Evolutionary conservation across 2,797 vertebrate genomes (phyloP), one percentile per base, ranked within the genome.

Genomic region (Galagoides demidoff): DNA sequence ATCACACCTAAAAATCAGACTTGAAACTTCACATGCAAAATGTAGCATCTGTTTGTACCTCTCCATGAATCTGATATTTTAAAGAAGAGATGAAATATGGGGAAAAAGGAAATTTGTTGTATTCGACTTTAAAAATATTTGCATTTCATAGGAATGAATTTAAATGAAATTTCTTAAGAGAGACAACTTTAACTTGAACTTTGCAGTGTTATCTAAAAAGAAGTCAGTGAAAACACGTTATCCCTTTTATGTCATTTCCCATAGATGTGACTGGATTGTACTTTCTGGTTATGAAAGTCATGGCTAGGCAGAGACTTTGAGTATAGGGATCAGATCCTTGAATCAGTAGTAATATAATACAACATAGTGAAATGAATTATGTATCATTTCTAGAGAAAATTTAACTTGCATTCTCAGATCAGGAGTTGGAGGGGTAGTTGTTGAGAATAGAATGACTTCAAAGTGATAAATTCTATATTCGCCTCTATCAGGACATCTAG

Each of bases 141-240:
- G 13, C 45, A 45, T 95, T 95, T 96, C 39, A 2, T 93, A 83
- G 23, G 57, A 86, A 31, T 83, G 20, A 5, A 12, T 90, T 94
- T 81, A 88, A 90, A 39, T 92, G 73, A 92, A 63, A 13, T 59
- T 82, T 85, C 49, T 31, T 43, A 29, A 63, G 57, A 81, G 63
- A 68, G 16, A 55, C 25, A 39, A 9, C 70, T 83, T 95, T 27
- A 85, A 55, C 22, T 63, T 88, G 61, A 74, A 79, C 76, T 93
- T 84, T 87, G 6, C 77, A 59, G n/a, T 34, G 25, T 63, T 79
- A 11, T 45, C 10, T 61, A n/a, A 66, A 82, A 89, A 52, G 73
- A 66, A 79, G 63, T 20, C 23, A 52, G 0, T 31, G 39, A 57
- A 82, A 74, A 22, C 64, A n/a, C 7, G 7, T 23, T 27, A 2